Evolutionary conservation across 2,888 invertebrate species (phyloP), one percentile per base, ranked within the genome.

Genomic region (Nasonovia ribisnigri): DNA sequence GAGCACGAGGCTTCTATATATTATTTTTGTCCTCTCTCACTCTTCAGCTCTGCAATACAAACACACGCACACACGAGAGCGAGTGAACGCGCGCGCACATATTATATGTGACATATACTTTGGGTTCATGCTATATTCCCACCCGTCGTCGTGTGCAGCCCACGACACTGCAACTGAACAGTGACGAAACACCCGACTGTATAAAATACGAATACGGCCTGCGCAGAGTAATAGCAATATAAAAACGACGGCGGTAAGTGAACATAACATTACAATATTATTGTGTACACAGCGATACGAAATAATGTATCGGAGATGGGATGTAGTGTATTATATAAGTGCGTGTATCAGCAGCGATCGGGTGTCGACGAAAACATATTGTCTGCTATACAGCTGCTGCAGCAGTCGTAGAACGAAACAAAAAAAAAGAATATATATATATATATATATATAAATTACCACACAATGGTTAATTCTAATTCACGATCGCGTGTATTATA

Each of bases 391-490:
- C 67, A 67, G 54, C 54, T 24, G 67, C 67, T 36, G 67, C 67
- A 67, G 16, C 67, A n/a, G 67, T 67, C 16, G 67, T 36, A 3
- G 84, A n/a, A 87, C 46, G 92, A 36, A 87, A 88, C 54, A 26
- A 57, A 57, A 54, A n/a, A n/a, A n/a, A n/a, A n/a, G n/a, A n/a
- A n/a, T n/a, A n/a, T n/a, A n/a, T n/a, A n/a, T n/a, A n/a, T 51
- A 51, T 51, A 88, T 29, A 84, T 86, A 91, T 91, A 60, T 60
- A 87, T 54, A 60, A 46, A 92, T 92, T 92, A 92, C 92, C 92
- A 87, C 86, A 87, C 92, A 87, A 92, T 92, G 87, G 92, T 60
- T 60, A 84, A 91, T 91, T 91, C 51, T 42, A 84, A 91, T 91
- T 91, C 91, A n/a, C 67, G 11, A 77, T 20, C 36, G 77, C 77